These are phyloP conservation scores for Stenolophus ochropezus DNA, from an alignment of 2,888 invertebrate genomes.

Conservation along the genomic window DNA sequence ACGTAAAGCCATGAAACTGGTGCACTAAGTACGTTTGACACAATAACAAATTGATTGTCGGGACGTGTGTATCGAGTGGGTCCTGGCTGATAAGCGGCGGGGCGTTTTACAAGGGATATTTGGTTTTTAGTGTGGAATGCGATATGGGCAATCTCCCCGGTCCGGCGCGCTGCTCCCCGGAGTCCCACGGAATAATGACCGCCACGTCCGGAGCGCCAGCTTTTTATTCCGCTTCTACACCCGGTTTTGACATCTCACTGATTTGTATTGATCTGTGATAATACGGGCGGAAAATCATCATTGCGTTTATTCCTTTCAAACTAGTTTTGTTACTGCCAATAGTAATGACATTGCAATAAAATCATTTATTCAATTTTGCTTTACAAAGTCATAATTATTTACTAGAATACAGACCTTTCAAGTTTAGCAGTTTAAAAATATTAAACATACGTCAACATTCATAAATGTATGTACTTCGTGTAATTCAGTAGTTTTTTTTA, in stretches of 20 bases:
- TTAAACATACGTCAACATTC: too few relatives aligned
- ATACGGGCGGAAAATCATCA: neutral
- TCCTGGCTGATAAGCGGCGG: neutral
- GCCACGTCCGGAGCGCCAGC: neutral
- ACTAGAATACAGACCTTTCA: too few relatives aligned
- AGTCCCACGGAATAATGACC: neutral
- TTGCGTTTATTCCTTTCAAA: constrained; percentile 27
- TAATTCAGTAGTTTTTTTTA: too few relatives aligned
- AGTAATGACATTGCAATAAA: neutral
- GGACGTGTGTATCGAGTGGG: neutral
- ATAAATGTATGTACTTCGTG: too few relatives aligned
- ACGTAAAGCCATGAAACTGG: too few relatives aligned
- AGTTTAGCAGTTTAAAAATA: too few relatives aligned
- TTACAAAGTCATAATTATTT: too few relatives aligned
- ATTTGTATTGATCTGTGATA: constrained; percentile 20
- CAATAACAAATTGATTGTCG: neutral
- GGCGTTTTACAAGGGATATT: constrained; percentile 45
- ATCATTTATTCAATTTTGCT: too few relatives aligned
- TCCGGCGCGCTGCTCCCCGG: neutral
- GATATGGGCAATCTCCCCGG: constrained; percentile 35
- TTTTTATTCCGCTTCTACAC: constrained; percentile 13
- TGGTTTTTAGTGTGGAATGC: constrained; percentile 39
- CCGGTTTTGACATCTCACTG: constrained; percentile 28
- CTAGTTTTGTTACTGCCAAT: neutral
- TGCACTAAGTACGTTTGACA: too few relatives aligned